phyloP scores from a whole-genome alignment of 2,888 invertebrate genomes.

The Macrophya alboannulata region DNA sequence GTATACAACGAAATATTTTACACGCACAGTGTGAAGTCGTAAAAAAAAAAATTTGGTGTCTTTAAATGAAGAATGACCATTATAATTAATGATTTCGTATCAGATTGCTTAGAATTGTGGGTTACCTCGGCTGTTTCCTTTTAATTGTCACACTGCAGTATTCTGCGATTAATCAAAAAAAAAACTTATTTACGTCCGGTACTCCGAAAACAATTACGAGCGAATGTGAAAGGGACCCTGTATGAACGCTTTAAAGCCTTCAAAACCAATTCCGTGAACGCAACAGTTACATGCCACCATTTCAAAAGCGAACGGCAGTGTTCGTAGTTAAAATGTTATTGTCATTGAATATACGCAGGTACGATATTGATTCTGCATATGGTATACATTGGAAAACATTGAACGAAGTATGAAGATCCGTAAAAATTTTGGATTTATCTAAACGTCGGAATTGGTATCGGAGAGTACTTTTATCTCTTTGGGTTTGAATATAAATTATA shows the following conservation, averaged over 20 bases:
- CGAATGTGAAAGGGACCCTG: conserved; percentile 11
- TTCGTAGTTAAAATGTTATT: neutral
- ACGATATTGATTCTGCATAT: neutral
- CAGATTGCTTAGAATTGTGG: neutral
- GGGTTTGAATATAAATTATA: no score
- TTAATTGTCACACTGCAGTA: neutral
- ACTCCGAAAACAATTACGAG: conserved; percentile 5
- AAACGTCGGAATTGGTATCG: neutral
- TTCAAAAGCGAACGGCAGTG: neutral
- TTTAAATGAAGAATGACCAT: neutral
- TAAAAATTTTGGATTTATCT: neutral
- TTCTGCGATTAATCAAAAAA: neutral
- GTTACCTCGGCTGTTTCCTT: neutral
- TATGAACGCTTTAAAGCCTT: neutral
- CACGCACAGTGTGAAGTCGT: neutral
- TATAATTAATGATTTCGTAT: neutral
- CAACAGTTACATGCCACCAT: neutral
- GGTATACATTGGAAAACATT: neutral
- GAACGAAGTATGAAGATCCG: neutral
- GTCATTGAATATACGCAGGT: neutral
- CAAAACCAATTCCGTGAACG: neutral
- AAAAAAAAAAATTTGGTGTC: neutral
- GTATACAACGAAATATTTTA: neutral
- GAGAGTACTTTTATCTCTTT: neutral
- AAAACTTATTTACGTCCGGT: neutral